A percentile compares a stretch with the other conserved stretches of the same genome.
Evolutionary conservation across 2,888 invertebrate genomes (phyloP).

Genomic region (Conomelus anceps): DNA sequence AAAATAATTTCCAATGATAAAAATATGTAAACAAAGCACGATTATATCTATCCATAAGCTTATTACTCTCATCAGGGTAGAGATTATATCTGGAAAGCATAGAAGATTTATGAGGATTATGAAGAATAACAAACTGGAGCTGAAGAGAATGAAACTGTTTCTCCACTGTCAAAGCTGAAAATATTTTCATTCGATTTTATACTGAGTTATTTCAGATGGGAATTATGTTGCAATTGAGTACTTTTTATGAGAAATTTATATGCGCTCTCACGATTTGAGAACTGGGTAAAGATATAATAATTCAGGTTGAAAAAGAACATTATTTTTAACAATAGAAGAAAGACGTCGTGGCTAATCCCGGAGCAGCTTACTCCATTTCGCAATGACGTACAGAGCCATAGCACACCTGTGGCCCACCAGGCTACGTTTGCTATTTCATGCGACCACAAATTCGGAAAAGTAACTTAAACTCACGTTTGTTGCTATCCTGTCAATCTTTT

Average conservation of each 20-base stretch:
- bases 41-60: too few relatives aligned
- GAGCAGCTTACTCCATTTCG: not conserved
- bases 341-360: not conserved
- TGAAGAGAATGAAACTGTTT: too few relatives aligned
- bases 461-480: not conserved
- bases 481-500: not conserved
- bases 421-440: not conserved
- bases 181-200: too few relatives aligned
- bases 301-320: not conserved
- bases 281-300: not conserved
- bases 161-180: too few relatives aligned
- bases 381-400: not conserved
- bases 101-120: too few relatives aligned
- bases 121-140: too few relatives aligned
- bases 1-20: too few relatives aligned
- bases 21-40: too few relatives aligned
- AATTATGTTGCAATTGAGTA: too few relatives aligned
- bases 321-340: not conserved
- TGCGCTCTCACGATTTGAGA: not conserved
- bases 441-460: not conserved
- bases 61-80: too few relatives aligned
- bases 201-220: too few relatives aligned
- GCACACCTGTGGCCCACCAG: not conserved
- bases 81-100: too few relatives aligned
- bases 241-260: not conserved